These are phyloP conservation scores for Penaeus vannamei DNA, from an alignment of 1,140 invertebrate species.

Conservation along the genomic window DNA sequence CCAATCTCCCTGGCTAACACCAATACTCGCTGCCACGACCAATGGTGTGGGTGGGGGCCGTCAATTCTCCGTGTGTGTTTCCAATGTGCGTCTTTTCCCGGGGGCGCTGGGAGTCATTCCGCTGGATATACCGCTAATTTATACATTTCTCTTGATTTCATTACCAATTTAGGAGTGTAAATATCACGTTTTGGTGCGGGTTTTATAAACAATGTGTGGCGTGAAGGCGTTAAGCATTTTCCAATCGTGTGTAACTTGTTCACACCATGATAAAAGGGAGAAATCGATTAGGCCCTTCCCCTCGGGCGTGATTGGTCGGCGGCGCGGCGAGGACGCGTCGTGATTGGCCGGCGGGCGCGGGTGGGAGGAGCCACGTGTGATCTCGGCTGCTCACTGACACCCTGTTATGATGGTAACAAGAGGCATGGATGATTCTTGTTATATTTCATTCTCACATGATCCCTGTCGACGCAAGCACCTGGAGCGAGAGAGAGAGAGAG, in stretches of 20 bases:
- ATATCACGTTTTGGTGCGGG: not conserved
- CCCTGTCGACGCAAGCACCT: constrained; percentile 53
- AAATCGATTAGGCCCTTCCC: constrained; percentile 65
- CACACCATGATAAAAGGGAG: constrained; percentile 64
- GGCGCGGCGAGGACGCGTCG: constrained; percentile 18
- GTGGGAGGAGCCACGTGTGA: constrained; percentile 50
- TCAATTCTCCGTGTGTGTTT: constrained; percentile 51
- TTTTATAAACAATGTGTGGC: constrained; percentile 58
- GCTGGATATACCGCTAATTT: not conserved
- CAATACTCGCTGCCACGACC: constrained; percentile 42
- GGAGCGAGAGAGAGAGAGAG: constrained; percentile 22
- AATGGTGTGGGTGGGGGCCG: constrained; percentile 45
- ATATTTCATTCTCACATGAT: constrained; percentile 64
- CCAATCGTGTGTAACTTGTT: constrained; percentile 65
- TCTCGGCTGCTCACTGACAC: constrained; percentile 51
- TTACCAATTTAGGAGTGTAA: not conserved
- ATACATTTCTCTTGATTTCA: no score
- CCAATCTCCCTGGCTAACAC: constrained; percentile 51
- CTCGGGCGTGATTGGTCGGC: constrained; percentile 55
- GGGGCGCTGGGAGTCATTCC: not conserved
- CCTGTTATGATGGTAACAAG: constrained; percentile 62
- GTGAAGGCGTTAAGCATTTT: constrained; percentile 61
- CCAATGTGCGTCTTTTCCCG: constrained; percentile 46
- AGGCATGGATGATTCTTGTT: constrained; percentile 63
- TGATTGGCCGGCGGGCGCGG: constrained; percentile 32